Evolutionary conservation across 2,888 invertebrate genomes (phyloP).

Genomic region (Tenthredo distinguenda): DNA sequence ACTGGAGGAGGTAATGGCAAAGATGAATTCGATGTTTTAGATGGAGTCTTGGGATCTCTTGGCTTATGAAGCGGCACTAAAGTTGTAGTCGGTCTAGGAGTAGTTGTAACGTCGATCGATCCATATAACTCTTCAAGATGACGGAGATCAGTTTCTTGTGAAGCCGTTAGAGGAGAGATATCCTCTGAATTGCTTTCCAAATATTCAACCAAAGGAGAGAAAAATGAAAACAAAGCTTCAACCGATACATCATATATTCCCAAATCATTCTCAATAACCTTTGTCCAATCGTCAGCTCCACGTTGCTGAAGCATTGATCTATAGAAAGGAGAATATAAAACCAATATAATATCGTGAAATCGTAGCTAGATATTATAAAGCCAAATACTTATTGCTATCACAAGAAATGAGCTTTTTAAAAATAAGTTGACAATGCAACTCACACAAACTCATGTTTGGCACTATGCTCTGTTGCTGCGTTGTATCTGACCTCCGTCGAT

Average conservation of each 20-base stretch:
- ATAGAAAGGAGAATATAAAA: slow-evolving; percentile 25
- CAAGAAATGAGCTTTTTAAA: neutral
- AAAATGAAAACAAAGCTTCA: slow-evolving; percentile 65
- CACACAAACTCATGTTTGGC: slow-evolving; percentile 66
- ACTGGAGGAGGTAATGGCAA: neutral
- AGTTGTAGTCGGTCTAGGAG: slow-evolving; percentile 62
- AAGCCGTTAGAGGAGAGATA: slow-evolving; percentile 55
- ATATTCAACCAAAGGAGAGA: slow-evolving; percentile 67
- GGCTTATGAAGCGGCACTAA: neutral
- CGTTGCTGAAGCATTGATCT: slow-evolving; percentile 69
- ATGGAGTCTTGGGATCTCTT: neutral
- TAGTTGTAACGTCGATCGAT: slow-evolving; percentile 61
- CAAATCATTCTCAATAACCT: slow-evolving; percentile 61
- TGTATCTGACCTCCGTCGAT: slow-evolving; percentile 66
- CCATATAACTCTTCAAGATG: slow-evolving; percentile 62
- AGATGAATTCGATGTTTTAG: neutral
- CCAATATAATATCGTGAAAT: neutral
- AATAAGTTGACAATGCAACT: slow-evolving; percentile 57
- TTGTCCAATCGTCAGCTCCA: slow-evolving; percentile 66
- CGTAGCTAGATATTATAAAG: neutral
- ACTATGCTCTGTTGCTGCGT: slow-evolving; percentile 58
- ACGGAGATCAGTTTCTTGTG: slow-evolving; percentile 66
- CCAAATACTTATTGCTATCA: neutral
- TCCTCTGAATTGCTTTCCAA: slow-evolving; percentile 60
- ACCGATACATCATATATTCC: slow-evolving; percentile 63